Evolutionary conservation across 1,140 invertebrate species (phyloP), one percentile per base, ranked within the genome.

Genomic region (Rhyacophila brunnea): DNA sequence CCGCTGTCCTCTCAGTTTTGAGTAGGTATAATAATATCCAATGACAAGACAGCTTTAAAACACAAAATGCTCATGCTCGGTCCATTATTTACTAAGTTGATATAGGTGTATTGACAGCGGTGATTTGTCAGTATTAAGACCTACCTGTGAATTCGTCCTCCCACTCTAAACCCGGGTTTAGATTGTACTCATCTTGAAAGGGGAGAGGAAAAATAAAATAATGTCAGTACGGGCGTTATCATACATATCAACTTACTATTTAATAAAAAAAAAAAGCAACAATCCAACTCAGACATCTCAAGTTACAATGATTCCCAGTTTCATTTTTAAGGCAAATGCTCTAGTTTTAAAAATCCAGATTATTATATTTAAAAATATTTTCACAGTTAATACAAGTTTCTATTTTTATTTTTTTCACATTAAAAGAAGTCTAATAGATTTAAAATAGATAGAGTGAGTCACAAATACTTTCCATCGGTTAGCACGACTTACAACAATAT

Each of bases 121-220:
- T 28, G 23, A 28, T 28, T 28, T 64, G 43, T 64, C 58, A 64
- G 54, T 49, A 56, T 58, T 60, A 53, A 80, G 84, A 92, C 92
- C 90, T 95, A 95, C 93, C 93, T 95, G 92, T 93, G 83, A 97
- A 97, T 84, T 98, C 95, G 92, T 97, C 95, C 87, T 98, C 95
- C 95, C 95, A 98, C 85, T 98, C 95, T 95, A 97, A 94, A 91
- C 91, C 91, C 85, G 92, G 92, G 87, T 94, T 95, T 89, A 95
- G 90, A 93, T 95, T 95, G 91, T 95, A 95, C 86, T 94, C 92
- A 87, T 94, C 92, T 95, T 92, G 87, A 87, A 79, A 88, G 83
- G 85, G 84, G 84, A 86, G 88, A 86, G 86, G 87, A 84, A 87
- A 87, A 84, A 75, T 70, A 80, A 79, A 80, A 77, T 69, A 75